Evolutionary conservation across 2,888 invertebrate genomes (phyloP), one percentile per base, ranked within the genome.

Genomic region (Tetrapedia diversipes): DNA sequence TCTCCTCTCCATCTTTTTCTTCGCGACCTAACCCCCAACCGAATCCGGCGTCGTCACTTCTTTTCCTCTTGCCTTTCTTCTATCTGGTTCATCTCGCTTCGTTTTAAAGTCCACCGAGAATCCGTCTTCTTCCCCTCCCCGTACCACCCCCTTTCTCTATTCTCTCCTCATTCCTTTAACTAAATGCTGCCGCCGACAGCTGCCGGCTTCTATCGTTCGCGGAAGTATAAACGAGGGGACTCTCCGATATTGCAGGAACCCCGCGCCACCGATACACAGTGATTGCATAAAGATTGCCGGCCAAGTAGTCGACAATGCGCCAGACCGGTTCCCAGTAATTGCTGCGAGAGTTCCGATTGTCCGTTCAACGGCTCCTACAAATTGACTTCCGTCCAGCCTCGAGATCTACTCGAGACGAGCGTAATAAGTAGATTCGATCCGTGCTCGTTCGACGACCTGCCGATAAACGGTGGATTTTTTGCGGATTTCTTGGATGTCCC

Each of bases 181-280:
- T 86, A 87, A 87, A 87, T 77, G 85, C 88, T 88, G 88, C 84
- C 77, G 77, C 81, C 86, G 88, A 88, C 88, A 88, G 86, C 81
- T 80, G 80, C 45, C 27, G 53, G 51, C 49, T 57, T 49, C 64
- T 67, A 66, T 67, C 78, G 65, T 47, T 24, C 66, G 51, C 45
- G 47, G 24, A 41, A 66, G 70, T 66, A 77, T 78, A 63, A 77
- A 67, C 78, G 59, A 19, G 59, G 6, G 16, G 11, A 27, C 43
- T 43, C 34, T 14, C 57, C 37, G 70, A 77, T 77, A 71, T 67
- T n/a, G 63, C 37, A 41, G 11, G 45, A 56, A 63, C n/a, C 45
- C 34, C n/a, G 37, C 53, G 37, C 22, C 24, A 1, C 24, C 60
- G 59, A 64, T 77, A 63, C 37, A 71, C 41, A 64, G 59, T 45